A percentile compares a stretch with the other conserved stretches of the same genome.
Conservation (phyloP, 2,888 invertebrate genomes). For the Salpingus planirostris region DNA sequence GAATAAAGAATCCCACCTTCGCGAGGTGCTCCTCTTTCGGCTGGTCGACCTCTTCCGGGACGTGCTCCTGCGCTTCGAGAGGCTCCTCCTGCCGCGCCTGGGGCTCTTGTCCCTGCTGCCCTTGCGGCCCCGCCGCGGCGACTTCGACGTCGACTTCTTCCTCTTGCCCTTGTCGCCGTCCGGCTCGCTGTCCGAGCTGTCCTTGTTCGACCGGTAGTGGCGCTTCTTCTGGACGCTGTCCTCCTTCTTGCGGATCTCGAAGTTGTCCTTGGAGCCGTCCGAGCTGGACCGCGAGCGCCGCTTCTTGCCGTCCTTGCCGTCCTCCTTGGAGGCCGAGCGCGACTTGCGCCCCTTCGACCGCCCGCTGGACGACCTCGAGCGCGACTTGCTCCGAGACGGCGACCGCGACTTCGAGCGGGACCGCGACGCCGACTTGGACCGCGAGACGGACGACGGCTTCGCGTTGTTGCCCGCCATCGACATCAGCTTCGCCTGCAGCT, state of each 20-base stretch:
- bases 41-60: slow-evolving; percentile 30
- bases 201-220: slow-evolving; percentile 79
- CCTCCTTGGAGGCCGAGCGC: slow-evolving; percentile 27
- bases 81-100: slow-evolving; percentile 39
- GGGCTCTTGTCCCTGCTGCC: slow-evolving; percentile 43
- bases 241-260: slow-evolving; percentile 67
- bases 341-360: slow-evolving; percentile 17
- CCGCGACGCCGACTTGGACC: slow-evolving; percentile 33
- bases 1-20: slow-evolving; percentile 29
- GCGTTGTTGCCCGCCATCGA: slow-evolving; percentile 47
- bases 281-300: slow-evolving; percentile 25
- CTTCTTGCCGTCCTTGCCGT: slow-evolving; percentile 21
- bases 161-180: slow-evolving; percentile 37
- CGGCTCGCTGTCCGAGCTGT: slow-evolving; percentile 43
- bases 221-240: slow-evolving; percentile 79
- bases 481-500: slow-evolving; percentile 54
- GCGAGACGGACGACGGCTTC: slow-evolving; percentile 25
- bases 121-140: slow-evolving; percentile 27
- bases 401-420: slow-evolving; percentile 29
- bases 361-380: slow-evolving; percentile 28
- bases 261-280: slow-evolving; percentile 44
- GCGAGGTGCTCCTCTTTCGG: slow-evolving; percentile 36
- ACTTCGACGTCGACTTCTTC: slow-evolving; percentile 32
- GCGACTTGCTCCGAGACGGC: slow-evolving; percentile 21
- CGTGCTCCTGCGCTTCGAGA: slow-evolving; percentile 28